A percentile compares a stretch with the other conserved stretches of the same genome.
These are phyloP conservation scores for Zeuzera pyrina DNA, from an alignment of 2,888 invertebrate species.

Conservation along the genomic window DNA sequence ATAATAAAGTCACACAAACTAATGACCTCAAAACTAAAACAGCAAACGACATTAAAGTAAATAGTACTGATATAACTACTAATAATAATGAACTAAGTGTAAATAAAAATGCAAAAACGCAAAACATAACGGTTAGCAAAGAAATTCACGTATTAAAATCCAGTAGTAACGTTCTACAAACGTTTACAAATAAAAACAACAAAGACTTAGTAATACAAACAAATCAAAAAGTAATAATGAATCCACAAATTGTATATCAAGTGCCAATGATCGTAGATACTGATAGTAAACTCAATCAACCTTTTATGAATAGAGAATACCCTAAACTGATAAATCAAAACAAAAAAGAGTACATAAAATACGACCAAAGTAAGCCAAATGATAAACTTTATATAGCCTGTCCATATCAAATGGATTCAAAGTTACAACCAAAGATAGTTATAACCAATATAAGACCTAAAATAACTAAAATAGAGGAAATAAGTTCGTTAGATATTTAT, in stretches of 20 bases:
- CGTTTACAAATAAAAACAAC: slow-evolving; percentile 37
- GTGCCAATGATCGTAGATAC: slow-evolving; percentile 49
- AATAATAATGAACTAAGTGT: slow-evolving; percentile 21
- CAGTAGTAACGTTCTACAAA: slow-evolving; percentile 41
- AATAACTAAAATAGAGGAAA: slow-evolving; percentile 38
- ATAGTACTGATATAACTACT: slow-evolving; percentile 12
- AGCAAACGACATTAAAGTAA: slow-evolving; percentile 38
- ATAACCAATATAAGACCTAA: slow-evolving; percentile 48
- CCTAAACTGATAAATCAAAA: slow-evolving; percentile 28
- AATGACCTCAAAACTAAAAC: slow-evolving; percentile 27
- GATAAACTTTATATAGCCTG: slow-evolving; percentile 53
- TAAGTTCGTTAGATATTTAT: slow-evolving; percentile 67
- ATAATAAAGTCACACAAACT: slow-evolving; percentile 36
- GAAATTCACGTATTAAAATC: slow-evolving; percentile 47
- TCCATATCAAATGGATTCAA: slow-evolving; percentile 53
- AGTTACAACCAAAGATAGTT: slow-evolving; percentile 50
- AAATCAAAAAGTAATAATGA: slow-evolving; percentile 50
- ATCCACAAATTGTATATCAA: slow-evolving; percentile 56
- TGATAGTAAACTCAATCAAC: slow-evolving; percentile 36
- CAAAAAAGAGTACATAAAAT: slow-evolving; percentile 32
- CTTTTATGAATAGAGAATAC: slow-evolving; percentile 32
- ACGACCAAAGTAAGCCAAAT: slow-evolving; percentile 34
- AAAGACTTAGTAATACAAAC: slow-evolving; percentile 41
- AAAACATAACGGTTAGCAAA: slow-evolving; percentile 19
- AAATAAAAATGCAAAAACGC: slow-evolving; percentile 24